Percentiles rank a stretch among this genome's conserved stretches.
Conservation (phyloP, 1,140 invertebrate species). For the Spodoptera litura region DNA sequence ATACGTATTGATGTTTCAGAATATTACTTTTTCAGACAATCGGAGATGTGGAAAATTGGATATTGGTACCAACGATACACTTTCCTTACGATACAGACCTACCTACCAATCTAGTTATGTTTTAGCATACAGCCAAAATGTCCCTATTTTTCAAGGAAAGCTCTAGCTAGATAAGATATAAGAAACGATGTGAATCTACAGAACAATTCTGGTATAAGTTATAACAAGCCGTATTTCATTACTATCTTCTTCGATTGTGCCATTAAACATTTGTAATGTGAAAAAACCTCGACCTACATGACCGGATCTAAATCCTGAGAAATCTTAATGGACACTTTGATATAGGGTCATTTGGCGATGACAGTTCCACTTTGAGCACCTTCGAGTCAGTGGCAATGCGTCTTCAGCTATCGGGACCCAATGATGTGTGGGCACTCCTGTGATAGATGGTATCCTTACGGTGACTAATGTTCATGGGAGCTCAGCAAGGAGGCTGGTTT, state of each 20-base stretch:
- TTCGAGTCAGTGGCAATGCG: conserved; percentile 13
- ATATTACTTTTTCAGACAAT: conserved; percentile 3
- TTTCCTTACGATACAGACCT: not conserved
- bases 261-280: not conserved
- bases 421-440: conserved; percentile 35
- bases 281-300: not conserved
- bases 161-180: no score
- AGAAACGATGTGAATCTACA: no score
- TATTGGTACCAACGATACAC: not conserved
- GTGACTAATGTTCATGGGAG: conserved; percentile 28
- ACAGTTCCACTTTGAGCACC: conserved; percentile 21
- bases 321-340: conserved; percentile 14
- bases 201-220: no score
- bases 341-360: conserved; percentile 34
- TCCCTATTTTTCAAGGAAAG: not conserved
- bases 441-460: conserved; percentile 36
- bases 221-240: no score
- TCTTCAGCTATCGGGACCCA: conserved; percentile 33
- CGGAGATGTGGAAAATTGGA: not conserved
- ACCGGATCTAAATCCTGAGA: conserved; percentile 1
- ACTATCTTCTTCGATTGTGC: not conserved
- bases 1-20: conserved; percentile 10
- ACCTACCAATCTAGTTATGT: no score
- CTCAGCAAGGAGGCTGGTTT: not conserved
- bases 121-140: no score